Evolutionary conservation across 2,797 vertebrate species (phyloP).

Genomic region (Leptoclinus maculatus): DNA sequence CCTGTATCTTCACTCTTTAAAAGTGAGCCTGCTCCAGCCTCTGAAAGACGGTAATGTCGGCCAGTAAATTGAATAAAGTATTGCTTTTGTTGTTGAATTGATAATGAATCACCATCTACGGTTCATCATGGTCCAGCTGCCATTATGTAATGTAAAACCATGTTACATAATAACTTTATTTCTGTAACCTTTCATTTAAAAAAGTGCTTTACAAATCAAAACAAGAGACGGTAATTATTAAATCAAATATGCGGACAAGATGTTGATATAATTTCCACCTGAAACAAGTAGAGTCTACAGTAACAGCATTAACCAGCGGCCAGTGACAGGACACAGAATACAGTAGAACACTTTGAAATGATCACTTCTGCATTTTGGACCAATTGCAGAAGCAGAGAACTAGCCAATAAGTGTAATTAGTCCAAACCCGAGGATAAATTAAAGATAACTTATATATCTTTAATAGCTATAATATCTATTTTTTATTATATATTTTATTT

Average conservation of each 20-base stretch:
- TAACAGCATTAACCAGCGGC: not conserved
- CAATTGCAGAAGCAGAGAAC: not conserved
- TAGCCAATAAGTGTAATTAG: not conserved
- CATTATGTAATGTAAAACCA: not conserved
- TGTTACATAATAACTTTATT: not conserved
- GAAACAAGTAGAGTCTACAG: not conserved
- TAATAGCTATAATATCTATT: too few relatives aligned
- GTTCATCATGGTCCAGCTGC: not conserved
- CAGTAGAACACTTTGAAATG: not conserved
- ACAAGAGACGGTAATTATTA: not conserved
- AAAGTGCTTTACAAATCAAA: not conserved
- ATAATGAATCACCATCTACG: not conserved
- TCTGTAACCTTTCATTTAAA: too few relatives aligned
- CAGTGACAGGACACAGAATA: not conserved
- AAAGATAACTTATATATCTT: too few relatives aligned
- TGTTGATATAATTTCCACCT: not conserved
- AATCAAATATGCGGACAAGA: not conserved
- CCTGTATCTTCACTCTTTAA: too few relatives aligned
- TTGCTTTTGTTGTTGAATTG: not conserved
- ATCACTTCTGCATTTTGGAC: not conserved
- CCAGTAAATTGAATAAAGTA: not conserved
- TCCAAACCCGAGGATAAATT: not conserved
- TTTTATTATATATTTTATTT: not conserved
- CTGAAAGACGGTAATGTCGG: too few relatives aligned
- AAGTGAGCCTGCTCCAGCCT: too few relatives aligned